Percentiles rank a stretch among this genome's conserved stretches.
Conservation (phyloP, 2,888 invertebrate species). For the Cheiracanthium punctorium region DNA sequence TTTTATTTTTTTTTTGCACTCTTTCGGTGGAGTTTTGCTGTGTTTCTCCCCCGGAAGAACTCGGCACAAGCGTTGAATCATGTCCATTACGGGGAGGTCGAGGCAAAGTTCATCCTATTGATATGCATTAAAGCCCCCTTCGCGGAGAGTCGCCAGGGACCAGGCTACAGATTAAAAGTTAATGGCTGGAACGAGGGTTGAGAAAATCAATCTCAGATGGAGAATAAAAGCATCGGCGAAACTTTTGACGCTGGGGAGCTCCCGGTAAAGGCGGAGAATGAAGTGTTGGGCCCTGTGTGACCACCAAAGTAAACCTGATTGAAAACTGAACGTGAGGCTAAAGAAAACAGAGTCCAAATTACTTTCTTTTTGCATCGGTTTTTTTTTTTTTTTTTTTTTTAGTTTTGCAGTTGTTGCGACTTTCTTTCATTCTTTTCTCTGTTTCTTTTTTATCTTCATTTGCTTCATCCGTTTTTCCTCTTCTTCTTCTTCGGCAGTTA, state of each 20-base stretch:
- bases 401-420: constrained; percentile 28
- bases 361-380: constrained; percentile 70
- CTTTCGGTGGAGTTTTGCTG: constrained; percentile 11
- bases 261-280: constrained; percentile 65
- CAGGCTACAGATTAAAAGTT: constrained; percentile 70
- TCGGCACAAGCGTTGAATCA: constrained; percentile 63
- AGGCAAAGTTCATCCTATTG: constrained; percentile 69
- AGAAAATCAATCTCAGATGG: constrained; percentile 69
- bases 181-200: constrained; percentile 70
- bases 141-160: constrained; percentile 61
- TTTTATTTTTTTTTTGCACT: constrained; percentile 33
- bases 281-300: constrained; percentile 70
- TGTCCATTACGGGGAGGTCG: constrained; percentile 68
- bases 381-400: constrained; percentile 50
- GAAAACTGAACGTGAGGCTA: constrained; percentile 70
- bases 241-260: constrained; percentile 69
- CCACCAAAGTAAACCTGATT: constrained; percentile 69
- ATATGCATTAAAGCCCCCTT: constrained; percentile 70
- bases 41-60: constrained; percentile 19
- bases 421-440: constrained; percentile 59
- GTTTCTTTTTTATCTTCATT: constrained; percentile 56
- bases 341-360: constrained; percentile 70
- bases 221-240: constrained; percentile 70
- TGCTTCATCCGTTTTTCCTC: constrained; percentile 34
- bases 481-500: not conserved